Evolutionary conservation across 2,797 vertebrate genomes (phyloP).

Genomic region (Dryobates pubescens): DNA sequence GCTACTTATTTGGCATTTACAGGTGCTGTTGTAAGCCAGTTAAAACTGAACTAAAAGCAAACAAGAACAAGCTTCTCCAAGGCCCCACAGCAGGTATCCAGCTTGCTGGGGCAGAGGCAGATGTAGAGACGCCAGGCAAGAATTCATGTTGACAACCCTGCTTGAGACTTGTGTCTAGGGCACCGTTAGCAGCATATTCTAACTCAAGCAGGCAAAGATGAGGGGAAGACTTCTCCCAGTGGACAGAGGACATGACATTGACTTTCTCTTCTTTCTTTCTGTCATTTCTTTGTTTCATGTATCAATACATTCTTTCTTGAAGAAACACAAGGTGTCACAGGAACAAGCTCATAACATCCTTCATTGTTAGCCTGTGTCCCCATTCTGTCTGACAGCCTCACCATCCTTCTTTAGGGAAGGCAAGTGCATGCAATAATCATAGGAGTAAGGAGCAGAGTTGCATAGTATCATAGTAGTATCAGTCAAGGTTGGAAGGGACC

Average conservation of each 20-base stretch:
- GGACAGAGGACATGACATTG: not conserved
- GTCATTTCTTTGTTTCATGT: not conserved
- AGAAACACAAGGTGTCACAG: not conserved
- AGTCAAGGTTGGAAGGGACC: too few species aligned
- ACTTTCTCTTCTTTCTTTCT: not conserved
- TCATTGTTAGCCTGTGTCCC: not conserved
- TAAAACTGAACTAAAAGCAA: constrained; percentile 8
- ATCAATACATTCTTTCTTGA: not conserved
- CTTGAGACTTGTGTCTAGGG: not conserved
- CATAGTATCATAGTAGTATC: too few species aligned
- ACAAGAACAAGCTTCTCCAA: not conserved
- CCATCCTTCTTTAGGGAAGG: not conserved
- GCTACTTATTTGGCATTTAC: not conserved
- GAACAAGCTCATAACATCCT: not conserved
- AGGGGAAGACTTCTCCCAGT: not conserved
- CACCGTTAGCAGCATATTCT: not conserved
- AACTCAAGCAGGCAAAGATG: not conserved
- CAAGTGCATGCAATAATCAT: not conserved
- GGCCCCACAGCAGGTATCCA: not conserved
- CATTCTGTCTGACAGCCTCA: not conserved
- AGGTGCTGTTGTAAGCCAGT: not conserved
- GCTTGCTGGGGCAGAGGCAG: not conserved
- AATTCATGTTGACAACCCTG: not conserved
- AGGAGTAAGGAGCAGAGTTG: not conserved
- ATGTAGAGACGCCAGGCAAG: constrained; percentile 3